Percentiles rank a stretch among this genome's conserved stretches.
phyloP scores from a whole-genome alignment of 2,888 invertebrate genomes.

The Bruchidius siliquastri region DNA sequence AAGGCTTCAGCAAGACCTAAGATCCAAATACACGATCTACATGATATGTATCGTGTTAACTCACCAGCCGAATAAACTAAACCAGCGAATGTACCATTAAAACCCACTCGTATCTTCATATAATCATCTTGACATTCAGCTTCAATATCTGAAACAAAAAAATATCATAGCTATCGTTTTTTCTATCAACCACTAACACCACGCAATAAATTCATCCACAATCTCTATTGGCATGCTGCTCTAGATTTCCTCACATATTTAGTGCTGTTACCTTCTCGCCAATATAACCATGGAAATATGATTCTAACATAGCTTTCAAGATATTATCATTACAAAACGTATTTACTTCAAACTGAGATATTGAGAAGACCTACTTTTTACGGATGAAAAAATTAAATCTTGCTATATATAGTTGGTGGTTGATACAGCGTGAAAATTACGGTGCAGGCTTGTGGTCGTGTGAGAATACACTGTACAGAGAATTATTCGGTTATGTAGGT shows the following conservation, averaged over 20 bases:
- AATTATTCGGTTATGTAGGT: neutral
- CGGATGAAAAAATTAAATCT: neutral
- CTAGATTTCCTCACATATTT: neutral
- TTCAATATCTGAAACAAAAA: constrained; percentile 71
- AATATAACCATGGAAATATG: neutral
- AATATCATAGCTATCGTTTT: constrained; percentile 3
- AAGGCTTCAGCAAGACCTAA: too few relatives aligned
- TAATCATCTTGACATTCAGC: constrained; percentile 94
- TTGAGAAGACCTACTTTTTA: neutral
- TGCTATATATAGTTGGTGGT: neutral
- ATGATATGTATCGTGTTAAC: too few relatives aligned
- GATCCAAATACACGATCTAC: too few relatives aligned
- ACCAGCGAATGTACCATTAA: constrained; percentile 86
- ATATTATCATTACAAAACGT: neutral
- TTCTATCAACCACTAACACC: neutral
- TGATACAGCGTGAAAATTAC: neutral
- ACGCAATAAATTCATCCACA: neutral
- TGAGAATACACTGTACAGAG: neutral
- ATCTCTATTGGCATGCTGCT: neutral
- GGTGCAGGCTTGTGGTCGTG: neutral
- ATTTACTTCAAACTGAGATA: neutral
- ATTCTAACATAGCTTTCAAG: neutral
- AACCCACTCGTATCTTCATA: constrained; percentile 90
- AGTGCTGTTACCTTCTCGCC: neutral
- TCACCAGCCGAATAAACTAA: constrained; percentile 84